A percentile compares a stretch with the other conserved stretches of the same genome.
phyloP scores from a whole-genome alignment of 2,797 vertebrate species.

The Babyrousa celebensis region DNA sequence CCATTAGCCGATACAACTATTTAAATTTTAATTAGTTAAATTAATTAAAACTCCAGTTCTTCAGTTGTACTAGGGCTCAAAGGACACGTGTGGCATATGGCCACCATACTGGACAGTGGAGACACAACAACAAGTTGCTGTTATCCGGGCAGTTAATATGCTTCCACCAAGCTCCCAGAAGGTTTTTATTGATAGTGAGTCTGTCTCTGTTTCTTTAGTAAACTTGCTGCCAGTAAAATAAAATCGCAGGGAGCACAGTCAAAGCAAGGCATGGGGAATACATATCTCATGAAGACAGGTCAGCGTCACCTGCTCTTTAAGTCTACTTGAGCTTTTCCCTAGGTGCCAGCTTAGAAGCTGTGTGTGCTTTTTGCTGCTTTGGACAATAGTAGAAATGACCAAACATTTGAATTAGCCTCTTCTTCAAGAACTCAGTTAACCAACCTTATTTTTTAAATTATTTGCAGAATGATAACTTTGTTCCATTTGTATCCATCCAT shows the following conservation, averaged over 20 bases:
- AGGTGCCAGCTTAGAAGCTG: neutral
- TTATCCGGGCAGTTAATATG: neutral
- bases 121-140: neutral
- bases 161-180: neutral
- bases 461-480: neutral
- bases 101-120: neutral
- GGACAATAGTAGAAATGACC: neutral
- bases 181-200: neutral
- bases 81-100: neutral
- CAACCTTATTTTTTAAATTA: neutral
- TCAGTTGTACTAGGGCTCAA: neutral
- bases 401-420: neutral
- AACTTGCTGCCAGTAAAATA: neutral
- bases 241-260: neutral
- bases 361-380: neutral
- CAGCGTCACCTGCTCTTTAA: neutral
- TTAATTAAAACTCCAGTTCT: neutral
- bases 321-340: neutral
- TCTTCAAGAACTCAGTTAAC: neutral
- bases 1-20: neutral
- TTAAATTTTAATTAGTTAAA: neutral
- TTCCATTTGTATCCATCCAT: neutral
- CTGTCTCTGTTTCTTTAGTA: neutral
- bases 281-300: fast-evolving
- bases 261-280: neutral